Evolutionary conservation across 2,113 vertebrate species (phyloP).

Genomic region (Corythaixoides concolor): DNA sequence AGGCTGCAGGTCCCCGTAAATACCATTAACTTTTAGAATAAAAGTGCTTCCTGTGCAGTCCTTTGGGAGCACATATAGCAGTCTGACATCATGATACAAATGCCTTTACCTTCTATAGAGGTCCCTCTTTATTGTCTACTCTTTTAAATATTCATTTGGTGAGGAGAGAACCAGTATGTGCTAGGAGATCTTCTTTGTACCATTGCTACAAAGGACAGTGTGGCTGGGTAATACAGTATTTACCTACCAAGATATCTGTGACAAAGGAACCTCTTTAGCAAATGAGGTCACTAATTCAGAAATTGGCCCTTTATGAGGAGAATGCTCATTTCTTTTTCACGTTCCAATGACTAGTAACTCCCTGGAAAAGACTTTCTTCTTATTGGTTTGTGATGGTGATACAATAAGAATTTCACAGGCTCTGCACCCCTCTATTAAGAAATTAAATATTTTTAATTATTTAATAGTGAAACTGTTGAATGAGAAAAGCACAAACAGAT

Average conservation of each 20-base stretch:
- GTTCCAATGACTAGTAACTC: neutral
- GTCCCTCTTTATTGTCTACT: constrained; percentile 47
- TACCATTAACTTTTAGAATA: constrained; percentile 57
- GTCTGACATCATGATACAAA: constrained; percentile 61
- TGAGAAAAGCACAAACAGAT: neutral
- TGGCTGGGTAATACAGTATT: constrained; percentile 6
- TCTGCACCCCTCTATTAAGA: constrained; percentile 16
- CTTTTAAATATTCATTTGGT: constrained; percentile 67
- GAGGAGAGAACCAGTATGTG: neutral
- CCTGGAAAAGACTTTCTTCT: constrained; percentile 47
- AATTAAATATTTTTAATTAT: constrained; percentile 63
- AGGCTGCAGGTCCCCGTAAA: constrained; percentile 5
- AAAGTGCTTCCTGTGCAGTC: constrained; percentile 53
- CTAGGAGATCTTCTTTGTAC: constrained; percentile 37
- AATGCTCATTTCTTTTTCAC: constrained; percentile 15
- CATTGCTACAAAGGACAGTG: neutral
- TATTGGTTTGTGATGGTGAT: constrained; percentile 67
- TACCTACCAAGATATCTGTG: constrained; percentile 41
- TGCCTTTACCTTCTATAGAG: constrained; percentile 41
- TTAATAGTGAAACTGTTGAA: constrained; percentile 51
- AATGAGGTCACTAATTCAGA: constrained; percentile 62
- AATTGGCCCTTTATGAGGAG: constrained; percentile 28
- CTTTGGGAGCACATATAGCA: constrained; percentile 35
- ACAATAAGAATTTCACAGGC: constrained; percentile 42
- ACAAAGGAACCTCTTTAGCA: constrained; percentile 65